These are phyloP conservation scores for Drosophila mauritiana DNA, from an alignment of 1,140 invertebrate genomes.

Conservation along the genomic window DNA sequence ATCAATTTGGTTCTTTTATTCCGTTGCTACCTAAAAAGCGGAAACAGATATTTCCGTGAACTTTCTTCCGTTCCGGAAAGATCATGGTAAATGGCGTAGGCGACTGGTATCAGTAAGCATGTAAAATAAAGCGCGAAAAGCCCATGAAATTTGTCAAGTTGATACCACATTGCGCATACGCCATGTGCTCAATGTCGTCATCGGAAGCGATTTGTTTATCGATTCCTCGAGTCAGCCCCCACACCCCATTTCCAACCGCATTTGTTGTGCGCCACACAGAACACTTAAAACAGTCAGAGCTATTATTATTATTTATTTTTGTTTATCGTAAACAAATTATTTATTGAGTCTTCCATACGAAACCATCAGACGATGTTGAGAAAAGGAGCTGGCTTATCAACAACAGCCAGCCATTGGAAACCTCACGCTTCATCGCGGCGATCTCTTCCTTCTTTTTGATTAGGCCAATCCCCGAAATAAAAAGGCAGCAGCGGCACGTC, in stretches of 20 bases:
- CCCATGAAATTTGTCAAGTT: not conserved
- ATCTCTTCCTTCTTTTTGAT: conserved; percentile 25
- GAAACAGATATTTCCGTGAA: not conserved
- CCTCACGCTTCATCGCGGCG: conserved; percentile 31
- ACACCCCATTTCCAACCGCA: not conserved
- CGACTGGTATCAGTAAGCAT: conserved; percentile 3
- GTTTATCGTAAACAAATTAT: too few species aligned
- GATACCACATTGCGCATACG: conserved; percentile 62
- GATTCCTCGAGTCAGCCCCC: conserved; percentile 10
- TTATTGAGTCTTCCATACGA: too few species aligned
- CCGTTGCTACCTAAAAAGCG: not conserved
- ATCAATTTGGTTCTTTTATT: too few species aligned
- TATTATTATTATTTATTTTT: too few species aligned
- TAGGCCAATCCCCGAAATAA: conserved; percentile 19
- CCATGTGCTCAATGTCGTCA: conserved; percentile 71
- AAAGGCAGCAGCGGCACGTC: conserved; percentile 15
- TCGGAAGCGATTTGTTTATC: conserved; percentile 74
- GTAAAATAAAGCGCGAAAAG: not conserved
- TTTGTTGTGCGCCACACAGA: conserved; percentile 7
- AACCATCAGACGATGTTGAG: not conserved
- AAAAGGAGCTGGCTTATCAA: conserved; percentile 4
- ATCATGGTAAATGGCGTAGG: not conserved
- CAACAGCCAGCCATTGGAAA: conserved; percentile 56
- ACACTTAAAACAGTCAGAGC: not conserved
- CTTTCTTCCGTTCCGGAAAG: conserved; percentile 2